Base-by-base conservation (phyloP, 2,888 invertebrate species). In the Thelaira solivaga region DNA sequence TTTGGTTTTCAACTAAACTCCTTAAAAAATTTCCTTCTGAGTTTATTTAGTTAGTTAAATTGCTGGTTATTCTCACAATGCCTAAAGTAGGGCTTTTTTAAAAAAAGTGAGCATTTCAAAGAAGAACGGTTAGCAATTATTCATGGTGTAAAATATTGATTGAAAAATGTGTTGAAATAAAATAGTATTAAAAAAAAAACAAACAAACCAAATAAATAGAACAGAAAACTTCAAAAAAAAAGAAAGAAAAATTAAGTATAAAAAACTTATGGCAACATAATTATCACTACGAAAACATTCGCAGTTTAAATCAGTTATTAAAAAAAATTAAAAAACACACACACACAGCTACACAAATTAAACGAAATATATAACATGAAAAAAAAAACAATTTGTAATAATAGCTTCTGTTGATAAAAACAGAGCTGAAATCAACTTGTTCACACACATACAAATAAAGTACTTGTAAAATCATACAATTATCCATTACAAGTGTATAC, bases 321-420 rank as follows among this genome's bases (percentile, higher is more conserved):
- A n/a, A n/a, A n/a, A n/a, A n/a, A n/a, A n/a, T n/a, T n/a, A n/a
- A n/a, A n/a, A n/a, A n/a, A n/a, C n/a, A n/a, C n/a, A 72, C 55
- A 67, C 34, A 51, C 67, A 67, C 26, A 51, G 59, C 61, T 62
- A 49, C 39, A 73, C 29, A 73, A 36, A 64, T 41, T 61, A 2
- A n/a, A n/a, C n/a, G n/a, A n/a, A n/a, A n/a, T n/a, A n/a, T n/a
- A 69, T 34, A 75, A 59, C 20, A 75, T 41, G 67, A 36, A 43
- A 10, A 62, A 49, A n/a, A 67, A 73, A 61, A 67, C n/a, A 77
- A 67, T 62, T 55, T 67, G 57, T 62, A 77, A 77, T 77, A 77
- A 68, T 73, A 73, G 68, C 49, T 55, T 68, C 49, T 68, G 43
- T 57, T 62, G 36, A 73, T 62, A 77, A 57, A 65, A 45, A 65